Conservation (phyloP, 2,797 vertebrate genomes). For the Anolis apletophallus region DNA sequence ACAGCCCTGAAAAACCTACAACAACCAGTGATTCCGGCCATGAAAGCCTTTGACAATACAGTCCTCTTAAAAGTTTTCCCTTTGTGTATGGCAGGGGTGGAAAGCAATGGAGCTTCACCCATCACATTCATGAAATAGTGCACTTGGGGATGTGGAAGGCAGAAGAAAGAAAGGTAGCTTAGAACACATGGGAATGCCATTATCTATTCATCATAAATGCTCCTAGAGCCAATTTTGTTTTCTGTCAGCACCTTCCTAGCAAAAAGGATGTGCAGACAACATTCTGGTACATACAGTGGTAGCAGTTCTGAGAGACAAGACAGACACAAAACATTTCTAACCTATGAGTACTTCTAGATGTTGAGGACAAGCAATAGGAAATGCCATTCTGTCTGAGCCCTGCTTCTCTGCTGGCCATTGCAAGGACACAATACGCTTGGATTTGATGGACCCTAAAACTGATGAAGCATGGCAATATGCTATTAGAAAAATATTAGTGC, state of each 20-base stretch:
- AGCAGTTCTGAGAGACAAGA: neutral
- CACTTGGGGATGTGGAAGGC: neutral
- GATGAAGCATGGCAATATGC: neutral
- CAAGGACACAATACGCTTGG: neutral
- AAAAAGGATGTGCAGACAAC: neutral
- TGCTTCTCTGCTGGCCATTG: neutral
- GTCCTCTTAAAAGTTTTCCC: neutral
- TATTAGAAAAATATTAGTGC: neutral
- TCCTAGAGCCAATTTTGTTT: neutral
- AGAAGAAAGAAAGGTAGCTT: neutral
- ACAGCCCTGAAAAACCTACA: too few relatives aligned
- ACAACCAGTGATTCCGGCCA: too few relatives aligned
- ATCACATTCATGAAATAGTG: neutral
- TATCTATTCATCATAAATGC: neutral
- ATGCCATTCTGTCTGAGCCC: neutral
- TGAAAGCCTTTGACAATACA: neutral
- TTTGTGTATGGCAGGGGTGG: neutral
- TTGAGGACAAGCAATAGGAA: neutral
- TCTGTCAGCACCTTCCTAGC: neutral
- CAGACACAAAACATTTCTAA: neutral
- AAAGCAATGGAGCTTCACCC: neutral
- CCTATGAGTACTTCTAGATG: slow-evolving; percentile 1
- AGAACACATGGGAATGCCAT: neutral
- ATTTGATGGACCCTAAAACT: neutral
- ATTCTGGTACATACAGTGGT: neutral